Base-by-base conservation (phyloP, 92 coral and sea anemone species). In the Porites divaricata region DNA sequence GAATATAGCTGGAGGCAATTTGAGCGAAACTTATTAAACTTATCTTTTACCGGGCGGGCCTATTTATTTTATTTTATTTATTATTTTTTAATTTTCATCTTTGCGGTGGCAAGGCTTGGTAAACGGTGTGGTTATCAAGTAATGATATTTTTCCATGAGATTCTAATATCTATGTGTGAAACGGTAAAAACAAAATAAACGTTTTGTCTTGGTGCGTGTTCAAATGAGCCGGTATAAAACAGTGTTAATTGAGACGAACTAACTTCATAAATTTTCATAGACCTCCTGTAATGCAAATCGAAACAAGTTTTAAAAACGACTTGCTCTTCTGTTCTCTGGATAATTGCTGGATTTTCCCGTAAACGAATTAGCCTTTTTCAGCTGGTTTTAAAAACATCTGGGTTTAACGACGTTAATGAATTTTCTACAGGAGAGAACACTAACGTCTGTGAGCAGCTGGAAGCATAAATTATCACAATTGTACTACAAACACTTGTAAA, bases 381-480 rank as follows among this genome's bases (percentile, higher is more conserved):
- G 75, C 75, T 68, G 67, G 63, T 25, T 25, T 50, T 56, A 74
- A 79, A 58, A 79, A 23, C 74, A 52, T 66, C 67, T 80, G 84
- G 53, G 21, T 67, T 35, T 59, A 19, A 76, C 25, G 70, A 76
- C 70, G 74, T 70, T 69, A 19, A 68, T 80, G 20, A 68, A 54
- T 56, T 80, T 54, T 80, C 19, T 20, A 15, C 61, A 35, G 56
- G 41, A 68, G 35, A 54, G 45, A 24, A 35, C n/a, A 24, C 57
- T 80, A 17, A 4, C 67, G 14, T 1, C 20, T n/a, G 22, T 10
- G 6, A 28, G 41, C 84, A 69, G 67, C 85, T 80, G 85, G 63
- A 24, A 20, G 85, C 56, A 69, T 54, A 80, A n/a, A 78, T 78
- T 78, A 78, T 64, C 22, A 78, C 21, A 78, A 45, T 63, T 64